Percentiles rank a stretch among this genome's conserved stretches.
These are phyloP conservation scores for Hepsetus odoe DNA, from an alignment of 2,113 vertebrate species.

Conservation along the genomic window DNA sequence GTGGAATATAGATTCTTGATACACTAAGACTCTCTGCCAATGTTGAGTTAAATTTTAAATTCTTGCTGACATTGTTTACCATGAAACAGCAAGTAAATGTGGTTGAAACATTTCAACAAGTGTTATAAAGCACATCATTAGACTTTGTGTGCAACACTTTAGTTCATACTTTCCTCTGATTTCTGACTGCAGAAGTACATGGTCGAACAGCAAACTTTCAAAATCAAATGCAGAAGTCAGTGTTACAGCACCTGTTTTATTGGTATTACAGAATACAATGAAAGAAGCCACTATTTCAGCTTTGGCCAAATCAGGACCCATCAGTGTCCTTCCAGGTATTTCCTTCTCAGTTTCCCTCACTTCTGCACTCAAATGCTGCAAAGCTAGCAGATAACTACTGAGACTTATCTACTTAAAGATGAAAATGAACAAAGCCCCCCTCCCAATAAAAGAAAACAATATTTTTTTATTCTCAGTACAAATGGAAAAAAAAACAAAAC, in stretches of 20 bases:
- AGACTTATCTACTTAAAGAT: slow-evolving; percentile 54
- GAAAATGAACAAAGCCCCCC: slow-evolving; percentile 57
- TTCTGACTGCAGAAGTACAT: background rate
- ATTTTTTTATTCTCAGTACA: slow-evolving; percentile 64
- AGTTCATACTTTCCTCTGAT: background rate
- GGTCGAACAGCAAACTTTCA: background rate
- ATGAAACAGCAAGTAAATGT: too few species aligned
- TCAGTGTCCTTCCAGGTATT: slow-evolving; percentile 50
- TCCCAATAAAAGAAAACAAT: slow-evolving; percentile 54
- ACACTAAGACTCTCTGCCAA: too few species aligned
- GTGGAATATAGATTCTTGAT: too few species aligned
- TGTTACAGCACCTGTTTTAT: slow-evolving; percentile 31
- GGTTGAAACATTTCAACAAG: too few species aligned
- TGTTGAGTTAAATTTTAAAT: too few species aligned
- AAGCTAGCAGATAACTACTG: slow-evolving; percentile 63
- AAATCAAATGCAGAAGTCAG: background rate
- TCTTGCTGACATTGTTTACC: too few species aligned
- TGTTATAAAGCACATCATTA: too few species aligned
- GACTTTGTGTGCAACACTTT: background rate
- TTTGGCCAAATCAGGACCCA: slow-evolving; percentile 35
- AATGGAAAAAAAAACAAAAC: slow-evolving; percentile 70
- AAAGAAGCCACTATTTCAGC: slow-evolving; percentile 19
- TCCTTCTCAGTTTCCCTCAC: background rate
- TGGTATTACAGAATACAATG: slow-evolving; percentile 27
- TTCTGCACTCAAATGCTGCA: background rate